Evolutionary conservation across 2,797 vertebrate genomes (phyloP).

Genomic region (Nyctibius grandis): DNA sequence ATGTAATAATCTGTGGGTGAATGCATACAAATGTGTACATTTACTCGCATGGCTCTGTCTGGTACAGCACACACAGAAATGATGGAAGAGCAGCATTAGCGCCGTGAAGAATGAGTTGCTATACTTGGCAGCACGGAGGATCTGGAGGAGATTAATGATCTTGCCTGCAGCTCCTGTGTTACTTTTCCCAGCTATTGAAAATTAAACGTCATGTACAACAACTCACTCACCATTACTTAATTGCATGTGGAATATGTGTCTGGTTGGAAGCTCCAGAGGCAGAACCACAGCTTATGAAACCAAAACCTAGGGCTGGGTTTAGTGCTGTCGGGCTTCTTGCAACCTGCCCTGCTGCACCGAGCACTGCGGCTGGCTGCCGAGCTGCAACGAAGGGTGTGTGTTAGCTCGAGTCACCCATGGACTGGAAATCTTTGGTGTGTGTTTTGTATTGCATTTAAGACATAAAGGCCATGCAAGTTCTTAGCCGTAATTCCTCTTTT

Average conservation of each 20-base stretch:
- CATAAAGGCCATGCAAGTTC: not conserved
- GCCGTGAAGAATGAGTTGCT: conserved; percentile 47
- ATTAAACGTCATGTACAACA: conserved; percentile 51
- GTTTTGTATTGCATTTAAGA: accelerated
- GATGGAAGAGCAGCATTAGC: conserved; percentile 50
- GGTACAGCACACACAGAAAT: not conserved
- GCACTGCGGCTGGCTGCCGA: not conserved
- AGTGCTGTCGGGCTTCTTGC: not conserved
- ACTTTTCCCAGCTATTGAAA: conserved; percentile 47
- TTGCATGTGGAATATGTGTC: conserved; percentile 53
- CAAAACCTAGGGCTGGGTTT: not conserved
- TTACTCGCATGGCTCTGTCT: not conserved
- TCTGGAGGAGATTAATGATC: conserved; percentile 65
- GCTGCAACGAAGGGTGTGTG: not conserved
- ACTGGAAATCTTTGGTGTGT: not conserved
- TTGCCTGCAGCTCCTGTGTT: conserved; percentile 33
- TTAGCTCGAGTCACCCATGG: not conserved
- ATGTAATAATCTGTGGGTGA: conserved; percentile 36
- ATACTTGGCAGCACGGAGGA: conserved; percentile 41
- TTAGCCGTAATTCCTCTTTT: not conserved
- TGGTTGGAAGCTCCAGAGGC: conserved; percentile 42
- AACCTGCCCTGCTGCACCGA: not conserved
- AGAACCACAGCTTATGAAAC: conserved; percentile 6
- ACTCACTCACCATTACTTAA: conserved; percentile 51
- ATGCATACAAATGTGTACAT: conserved; percentile 25